These are phyloP conservation scores for Polypterus senegalus DNA, from an alignment of 2,113 vertebrate species.

Conservation along the genomic window DNA sequence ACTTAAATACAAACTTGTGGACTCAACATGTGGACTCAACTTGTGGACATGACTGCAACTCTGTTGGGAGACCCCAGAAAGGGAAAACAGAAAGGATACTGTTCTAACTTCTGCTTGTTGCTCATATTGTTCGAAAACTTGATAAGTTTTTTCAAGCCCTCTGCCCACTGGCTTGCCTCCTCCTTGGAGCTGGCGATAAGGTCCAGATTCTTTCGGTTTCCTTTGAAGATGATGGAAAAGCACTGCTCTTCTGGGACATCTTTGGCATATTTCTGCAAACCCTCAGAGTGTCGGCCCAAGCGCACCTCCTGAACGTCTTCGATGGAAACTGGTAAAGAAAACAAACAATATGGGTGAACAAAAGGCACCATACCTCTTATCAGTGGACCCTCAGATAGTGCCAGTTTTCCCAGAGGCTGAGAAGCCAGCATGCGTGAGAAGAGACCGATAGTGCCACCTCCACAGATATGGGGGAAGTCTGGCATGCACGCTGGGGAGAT, in stretches of 20 bases:
- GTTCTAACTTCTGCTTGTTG: constrained; percentile 68
- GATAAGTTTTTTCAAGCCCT: constrained; percentile 67
- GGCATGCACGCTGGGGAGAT: too few relatives aligned
- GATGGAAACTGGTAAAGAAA: constrained; percentile 62
- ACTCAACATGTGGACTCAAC: too few relatives aligned
- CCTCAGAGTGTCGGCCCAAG: constrained; percentile 75
- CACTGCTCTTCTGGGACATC: constrained; percentile 55
- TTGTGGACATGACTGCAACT: constrained; percentile 10
- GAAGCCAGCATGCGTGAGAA: too few relatives aligned
- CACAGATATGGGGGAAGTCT: too few relatives aligned
- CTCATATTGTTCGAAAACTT: constrained; percentile 58
- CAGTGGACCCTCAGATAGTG: too few relatives aligned
- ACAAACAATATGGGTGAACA: constrained; percentile 16
- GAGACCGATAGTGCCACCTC: too few relatives aligned
- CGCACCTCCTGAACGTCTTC: constrained; percentile 84
- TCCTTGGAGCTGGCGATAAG: constrained; percentile 53
- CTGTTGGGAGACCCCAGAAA: constrained; percentile 6
- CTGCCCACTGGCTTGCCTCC: constrained; percentile 65
- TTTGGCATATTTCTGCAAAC: constrained; percentile 67
- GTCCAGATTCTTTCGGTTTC: constrained; percentile 69
- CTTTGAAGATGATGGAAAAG: constrained; percentile 89
- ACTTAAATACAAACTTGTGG: too few relatives aligned
- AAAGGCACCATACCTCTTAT: too few relatives aligned
- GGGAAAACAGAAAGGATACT: constrained; percentile 72
- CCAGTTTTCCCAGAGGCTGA: too few relatives aligned